These are phyloP conservation scores for Psylliodes chrysocephalus DNA, from an alignment of 2,888 invertebrate genomes.

Conservation along the genomic window DNA sequence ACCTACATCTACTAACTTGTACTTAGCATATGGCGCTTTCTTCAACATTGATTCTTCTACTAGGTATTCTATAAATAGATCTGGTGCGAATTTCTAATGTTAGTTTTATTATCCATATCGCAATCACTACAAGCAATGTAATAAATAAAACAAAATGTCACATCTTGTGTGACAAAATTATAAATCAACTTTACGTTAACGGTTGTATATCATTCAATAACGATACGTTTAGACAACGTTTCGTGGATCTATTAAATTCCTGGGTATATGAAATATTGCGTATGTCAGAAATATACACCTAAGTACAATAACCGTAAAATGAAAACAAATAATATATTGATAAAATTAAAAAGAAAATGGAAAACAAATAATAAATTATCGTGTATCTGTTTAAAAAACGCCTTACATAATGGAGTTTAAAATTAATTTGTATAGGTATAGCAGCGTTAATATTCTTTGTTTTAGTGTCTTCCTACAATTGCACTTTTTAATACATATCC, in stretches of 20 bases:
- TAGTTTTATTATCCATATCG: constrained; percentile 18
- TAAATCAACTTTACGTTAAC: constrained; percentile 4
- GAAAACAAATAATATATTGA: too few species aligned
- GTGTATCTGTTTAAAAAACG: too few species aligned
- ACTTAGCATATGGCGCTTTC: neutral
- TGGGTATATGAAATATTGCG: neutral
- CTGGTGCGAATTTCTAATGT: constrained; percentile 4
- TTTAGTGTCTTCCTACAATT: too few species aligned
- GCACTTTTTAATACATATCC: too few species aligned
- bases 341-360: too few species aligned
- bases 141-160: constrained; percentile 9
- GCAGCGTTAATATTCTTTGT: too few species aligned
- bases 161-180: constrained; percentile 11
- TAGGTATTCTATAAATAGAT: constrained; percentile 1
- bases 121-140: neutral
- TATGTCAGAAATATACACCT: too few species aligned
- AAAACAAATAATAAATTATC: too few species aligned
- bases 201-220: constrained; percentile 10
- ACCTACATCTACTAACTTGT: neutral
- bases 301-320: too few species aligned
- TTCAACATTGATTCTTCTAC: neutral
- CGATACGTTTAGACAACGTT: constrained; percentile 3
- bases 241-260: constrained; percentile 1
- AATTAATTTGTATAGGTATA: too few species aligned
- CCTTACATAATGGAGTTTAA: too few species aligned